A percentile compares a stretch with the other conserved stretches of the same genome.
Evolutionary conservation across 2,888 invertebrate species (phyloP).

Genomic region (Lasioglossum calceatum): DNA sequence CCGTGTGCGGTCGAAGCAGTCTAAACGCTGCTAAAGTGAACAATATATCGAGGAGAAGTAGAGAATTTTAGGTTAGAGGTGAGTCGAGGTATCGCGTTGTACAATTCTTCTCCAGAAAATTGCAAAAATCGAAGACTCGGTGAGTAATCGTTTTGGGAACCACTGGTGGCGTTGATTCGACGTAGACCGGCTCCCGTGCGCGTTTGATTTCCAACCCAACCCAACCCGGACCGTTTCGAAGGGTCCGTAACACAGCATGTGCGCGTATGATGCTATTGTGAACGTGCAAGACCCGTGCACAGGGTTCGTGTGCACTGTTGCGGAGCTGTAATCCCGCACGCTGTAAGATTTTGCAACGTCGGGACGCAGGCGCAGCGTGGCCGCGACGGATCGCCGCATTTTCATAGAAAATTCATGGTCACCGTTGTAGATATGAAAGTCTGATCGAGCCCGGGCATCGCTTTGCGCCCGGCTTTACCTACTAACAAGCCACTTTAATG

Average conservation of each 20-base stretch:
- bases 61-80: too few relatives aligned
- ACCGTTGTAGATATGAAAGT: conserved; percentile 13
- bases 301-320: background rate
- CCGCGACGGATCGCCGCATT: background rate
- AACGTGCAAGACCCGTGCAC: background rate
- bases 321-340: background rate
- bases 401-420: conserved; percentile 24
- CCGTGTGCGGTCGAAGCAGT: background rate
- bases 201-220: background rate
- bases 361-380: background rate
- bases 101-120: background rate
- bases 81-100: too few relatives aligned
- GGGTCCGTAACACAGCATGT: background rate
- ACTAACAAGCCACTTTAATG: conserved; percentile 64
- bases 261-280: background rate
- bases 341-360: background rate
- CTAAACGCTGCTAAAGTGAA: background rate
- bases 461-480: conserved; percentile 51
- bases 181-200: background rate
- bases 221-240: background rate
- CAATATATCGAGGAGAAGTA: too few relatives aligned
- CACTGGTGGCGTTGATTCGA: background rate
- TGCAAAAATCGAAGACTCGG: background rate
- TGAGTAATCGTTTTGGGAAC: background rate
- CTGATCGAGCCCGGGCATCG: conserved; percentile 42